phyloP scores from a whole-genome alignment of 2,797 vertebrate species.

The Danio choprae region DNA sequence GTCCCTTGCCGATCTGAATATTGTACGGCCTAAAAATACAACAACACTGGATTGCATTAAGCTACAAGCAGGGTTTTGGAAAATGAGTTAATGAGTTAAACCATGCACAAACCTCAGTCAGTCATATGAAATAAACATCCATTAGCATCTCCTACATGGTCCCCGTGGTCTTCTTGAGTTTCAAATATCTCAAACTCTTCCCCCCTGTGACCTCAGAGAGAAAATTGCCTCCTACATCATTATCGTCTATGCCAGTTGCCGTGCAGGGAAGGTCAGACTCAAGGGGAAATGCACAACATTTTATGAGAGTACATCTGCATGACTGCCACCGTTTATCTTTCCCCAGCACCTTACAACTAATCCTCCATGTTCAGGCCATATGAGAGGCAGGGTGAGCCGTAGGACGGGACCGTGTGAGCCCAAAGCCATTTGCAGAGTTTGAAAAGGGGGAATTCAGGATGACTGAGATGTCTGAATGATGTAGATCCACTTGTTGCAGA shows the following conservation, averaged over 20 bases:
- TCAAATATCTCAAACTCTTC: slow-evolving; percentile 32
- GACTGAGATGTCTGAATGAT: slow-evolving; percentile 34
- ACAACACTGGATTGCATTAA: background rate
- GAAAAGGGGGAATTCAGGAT: slow-evolving; percentile 10
- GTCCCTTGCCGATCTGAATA: background rate
- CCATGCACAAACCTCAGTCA: background rate
- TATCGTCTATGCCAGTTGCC: slow-evolving; percentile 55
- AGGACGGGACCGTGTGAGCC: slow-evolving; percentile 24
- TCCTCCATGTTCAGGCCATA: slow-evolving; percentile 4
- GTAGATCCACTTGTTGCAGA: slow-evolving; percentile 15
- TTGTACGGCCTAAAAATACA: background rate
- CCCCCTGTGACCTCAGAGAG: slow-evolving; percentile 48
- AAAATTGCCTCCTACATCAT: slow-evolving; percentile 65
- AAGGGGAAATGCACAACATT: slow-evolving; percentile 36
- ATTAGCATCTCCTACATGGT: slow-evolving; percentile 11
- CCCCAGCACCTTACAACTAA: slow-evolving; percentile 48
- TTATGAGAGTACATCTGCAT: slow-evolving; percentile 40
- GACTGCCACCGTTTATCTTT: slow-evolving; percentile 35
- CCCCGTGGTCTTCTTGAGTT: background rate
- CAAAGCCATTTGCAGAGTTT: slow-evolving; percentile 35
- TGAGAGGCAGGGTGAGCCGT: slow-evolving; percentile 28
- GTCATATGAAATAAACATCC: slow-evolving; percentile 11
- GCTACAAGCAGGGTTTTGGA: background rate
- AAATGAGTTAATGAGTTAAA: slow-evolving; percentile 25
- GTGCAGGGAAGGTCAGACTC: slow-evolving; percentile 60